Conservation (phyloP, 2,888 invertebrate species). For the Rhamnusium bicolor region DNA sequence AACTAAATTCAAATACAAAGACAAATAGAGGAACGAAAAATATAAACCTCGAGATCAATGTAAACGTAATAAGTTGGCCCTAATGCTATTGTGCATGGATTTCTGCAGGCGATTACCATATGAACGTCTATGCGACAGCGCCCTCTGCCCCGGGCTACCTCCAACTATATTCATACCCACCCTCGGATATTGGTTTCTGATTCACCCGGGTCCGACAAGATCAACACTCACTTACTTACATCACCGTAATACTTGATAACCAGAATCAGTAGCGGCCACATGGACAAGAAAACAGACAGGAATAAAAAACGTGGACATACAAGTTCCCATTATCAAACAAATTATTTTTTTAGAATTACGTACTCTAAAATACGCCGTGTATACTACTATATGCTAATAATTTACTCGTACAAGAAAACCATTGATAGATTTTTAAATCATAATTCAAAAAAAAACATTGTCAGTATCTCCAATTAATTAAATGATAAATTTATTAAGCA, state of each 20-base stretch:
- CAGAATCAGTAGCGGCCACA: slow-evolving; percentile 35
- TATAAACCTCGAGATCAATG: slow-evolving; percentile 72
- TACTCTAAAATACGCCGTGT: no score
- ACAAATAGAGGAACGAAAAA: slow-evolving; percentile 70
- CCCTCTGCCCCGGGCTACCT: slow-evolving; percentile 63
- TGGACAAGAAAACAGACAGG: background rate
- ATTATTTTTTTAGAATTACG: no score
- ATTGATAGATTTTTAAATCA: no score
- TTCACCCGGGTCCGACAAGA: slow-evolving; percentile 70
- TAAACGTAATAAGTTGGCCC: slow-evolving; percentile 72
- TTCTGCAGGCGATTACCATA: slow-evolving; percentile 72
- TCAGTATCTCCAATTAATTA: no score
- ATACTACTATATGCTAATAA: no score
- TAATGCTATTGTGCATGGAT: slow-evolving; percentile 71
- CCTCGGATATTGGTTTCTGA: slow-evolving; percentile 71
- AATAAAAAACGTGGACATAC: no score
- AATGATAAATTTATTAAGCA: no score
- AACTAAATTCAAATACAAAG: slow-evolving; percentile 71
- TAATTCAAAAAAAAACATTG: no score
- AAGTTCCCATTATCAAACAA: no score
- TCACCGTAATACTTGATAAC: slow-evolving; percentile 48
- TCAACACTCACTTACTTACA: slow-evolving; percentile 68
- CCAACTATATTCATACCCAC: slow-evolving; percentile 63
- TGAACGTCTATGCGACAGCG: slow-evolving; percentile 67
- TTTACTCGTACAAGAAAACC: no score